Base-by-base conservation (phyloP, 92 coral and sea anemone species). In the Actinernus sp. region DNA sequence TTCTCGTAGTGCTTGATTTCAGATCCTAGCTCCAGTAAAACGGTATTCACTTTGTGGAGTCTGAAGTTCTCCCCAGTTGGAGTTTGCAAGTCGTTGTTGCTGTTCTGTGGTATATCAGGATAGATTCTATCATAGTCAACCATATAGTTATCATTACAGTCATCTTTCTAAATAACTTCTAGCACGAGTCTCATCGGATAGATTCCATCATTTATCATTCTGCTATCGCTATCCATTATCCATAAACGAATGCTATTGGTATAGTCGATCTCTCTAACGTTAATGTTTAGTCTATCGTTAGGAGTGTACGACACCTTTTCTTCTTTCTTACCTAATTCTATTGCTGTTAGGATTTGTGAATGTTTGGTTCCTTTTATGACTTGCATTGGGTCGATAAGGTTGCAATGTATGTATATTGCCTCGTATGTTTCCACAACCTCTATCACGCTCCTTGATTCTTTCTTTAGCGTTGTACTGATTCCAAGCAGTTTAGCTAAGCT, bases 51-150 rank as follows among this genome's bases (percentile, higher is more conserved):
- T 22, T 57, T 57, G 7, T 57, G 63, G 0, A 57, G 46, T 19
- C 63, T 1, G 10, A 57, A 26, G 46, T 57, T 49, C 12, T 21
- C 55, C 0, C 27, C 55, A 49, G 55, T 11, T 49, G 7, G 41
- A 36, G 7, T 14, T 36, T n/a, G 9, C 27, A 50, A 50, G 57
- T 50, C 26, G 3, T 50, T 31, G 26, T 31, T 59, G 31, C 14
- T 23, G 36, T 47, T 49, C 51, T 49, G 32, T 52, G 65, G 62
- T 39, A 69, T 8, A 23, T 55, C 38, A 19, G 78, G 78, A 58
- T 71, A 71, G 17, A 71, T 71, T 25, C 14, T 14, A 46, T 58
- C 49, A 38, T 71, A 71, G 5, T 46, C 67, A 20, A 18, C 58
- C 78, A 71, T 71, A 26, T 71, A 31, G 16, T 44, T 52, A 68